These are phyloP conservation scores for Phyllotis vaccarum DNA, from an alignment of 2,797 vertebrate genomes.

Conservation along the genomic window DNA sequence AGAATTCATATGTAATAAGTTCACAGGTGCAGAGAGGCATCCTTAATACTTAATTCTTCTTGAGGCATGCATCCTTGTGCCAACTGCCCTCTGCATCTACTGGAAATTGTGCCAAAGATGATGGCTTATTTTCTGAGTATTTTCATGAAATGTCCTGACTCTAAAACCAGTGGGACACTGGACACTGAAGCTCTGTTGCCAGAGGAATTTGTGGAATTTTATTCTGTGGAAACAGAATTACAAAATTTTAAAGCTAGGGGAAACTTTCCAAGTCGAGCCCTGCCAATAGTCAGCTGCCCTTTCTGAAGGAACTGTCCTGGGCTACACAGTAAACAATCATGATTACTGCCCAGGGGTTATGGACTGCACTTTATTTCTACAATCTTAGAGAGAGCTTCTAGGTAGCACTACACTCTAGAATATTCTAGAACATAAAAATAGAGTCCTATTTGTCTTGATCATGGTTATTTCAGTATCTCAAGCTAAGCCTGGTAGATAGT, in stretches of 20 bases:
- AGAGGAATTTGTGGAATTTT: conserved; percentile 51
- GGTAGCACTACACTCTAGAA: not conserved
- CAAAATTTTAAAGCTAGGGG: conserved; percentile 15
- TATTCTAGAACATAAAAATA: not conserved
- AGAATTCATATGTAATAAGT: not conserved
- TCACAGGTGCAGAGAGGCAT: not conserved
- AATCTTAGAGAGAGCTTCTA: not conserved
- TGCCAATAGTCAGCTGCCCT: not conserved
- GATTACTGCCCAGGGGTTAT: not conserved
- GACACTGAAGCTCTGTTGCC: conserved; percentile 30
- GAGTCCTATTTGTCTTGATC: not conserved
- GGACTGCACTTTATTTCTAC: not conserved
- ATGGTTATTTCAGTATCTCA: not conserved
- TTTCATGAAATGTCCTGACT: conserved; percentile 28
- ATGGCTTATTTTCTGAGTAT: conserved; percentile 5
- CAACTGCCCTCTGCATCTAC: not conserved
- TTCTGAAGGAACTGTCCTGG: not conserved
- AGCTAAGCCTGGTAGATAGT: not conserved
- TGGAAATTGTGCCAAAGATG: not conserved
- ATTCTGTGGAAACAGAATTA: conserved; percentile 43
- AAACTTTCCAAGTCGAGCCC: not conserved
- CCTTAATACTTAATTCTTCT: not conserved
- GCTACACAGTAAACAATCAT: not conserved
- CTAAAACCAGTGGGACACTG: not conserved
- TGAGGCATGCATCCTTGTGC: rapidly evolving